Evolutionary conservation across 2,797 vertebrate genomes (phyloP).

Genomic region (Bryconaethiops microstoma): DNA sequence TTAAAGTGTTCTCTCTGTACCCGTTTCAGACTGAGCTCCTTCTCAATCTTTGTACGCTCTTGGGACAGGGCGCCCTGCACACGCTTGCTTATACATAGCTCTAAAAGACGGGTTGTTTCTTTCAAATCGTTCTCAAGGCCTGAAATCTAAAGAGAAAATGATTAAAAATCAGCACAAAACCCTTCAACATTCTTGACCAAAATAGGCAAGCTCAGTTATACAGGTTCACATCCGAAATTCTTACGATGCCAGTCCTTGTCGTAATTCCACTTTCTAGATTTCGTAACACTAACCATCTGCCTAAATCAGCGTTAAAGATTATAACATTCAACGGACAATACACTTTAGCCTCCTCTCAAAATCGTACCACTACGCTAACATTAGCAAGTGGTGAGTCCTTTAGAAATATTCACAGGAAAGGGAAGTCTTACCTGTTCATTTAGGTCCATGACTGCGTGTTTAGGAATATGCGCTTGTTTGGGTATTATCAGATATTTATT

Average conservation of each 20-base stretch:
- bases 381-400: neutral
- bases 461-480: neutral
- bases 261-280: neutral
- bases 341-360: too few species aligned
- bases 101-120: conserved; percentile 83
- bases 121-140: conserved; percentile 88
- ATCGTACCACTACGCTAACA: neutral
- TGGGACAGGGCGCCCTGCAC: conserved; percentile 80
- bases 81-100: conserved; percentile 83
- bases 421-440: conserved; percentile 51
- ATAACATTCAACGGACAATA: too few species aligned
- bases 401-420: neutral
- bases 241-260: neutral
- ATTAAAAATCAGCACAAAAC: too few species aligned
- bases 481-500: too few species aligned
- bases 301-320: too few species aligned
- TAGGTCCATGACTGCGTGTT: conserved; percentile 53
- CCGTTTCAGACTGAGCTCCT: conserved; percentile 83
- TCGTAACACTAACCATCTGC: neutral
- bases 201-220: neutral
- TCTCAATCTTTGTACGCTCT: conserved; percentile 88
- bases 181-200: too few species aligned
- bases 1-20: conserved; percentile 77
- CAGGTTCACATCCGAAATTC: neutral
- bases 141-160: conserved; percentile 66